Evolutionary conservation across 2,113 vertebrate genomes (phyloP).

Genomic region (Columba livia): DNA sequence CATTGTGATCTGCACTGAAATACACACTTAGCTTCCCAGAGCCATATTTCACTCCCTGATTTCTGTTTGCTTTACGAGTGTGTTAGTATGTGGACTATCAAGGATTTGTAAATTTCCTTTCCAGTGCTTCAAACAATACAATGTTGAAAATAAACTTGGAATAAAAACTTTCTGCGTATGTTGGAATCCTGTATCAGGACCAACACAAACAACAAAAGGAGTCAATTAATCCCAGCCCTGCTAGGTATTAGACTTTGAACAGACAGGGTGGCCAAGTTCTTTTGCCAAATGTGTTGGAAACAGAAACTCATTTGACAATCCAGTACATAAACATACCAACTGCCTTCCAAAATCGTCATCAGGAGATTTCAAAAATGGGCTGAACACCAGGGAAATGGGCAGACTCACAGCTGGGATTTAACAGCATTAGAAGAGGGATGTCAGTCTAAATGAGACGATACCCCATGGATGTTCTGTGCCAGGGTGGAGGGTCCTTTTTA

Average conservation of each 20-base stretch:
- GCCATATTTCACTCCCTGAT: background rate
- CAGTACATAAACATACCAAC: background rate
- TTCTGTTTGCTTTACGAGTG: background rate
- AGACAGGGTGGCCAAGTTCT: constrained; percentile 14
- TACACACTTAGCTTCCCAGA: fast-evolving
- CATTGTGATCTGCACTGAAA: background rate
- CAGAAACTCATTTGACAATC: background rate
- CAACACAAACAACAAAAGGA: constrained; percentile 21
- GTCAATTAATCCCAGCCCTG: background rate
- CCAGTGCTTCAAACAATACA: background rate
- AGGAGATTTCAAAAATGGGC: background rate
- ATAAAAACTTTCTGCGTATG: background rate
- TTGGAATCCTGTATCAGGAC: background rate
- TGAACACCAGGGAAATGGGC: background rate
- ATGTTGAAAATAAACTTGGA: background rate
- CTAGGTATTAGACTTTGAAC: background rate
- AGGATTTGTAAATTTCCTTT: background rate
- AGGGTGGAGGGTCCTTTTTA: background rate
- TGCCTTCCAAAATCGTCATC: background rate
- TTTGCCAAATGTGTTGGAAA: constrained; percentile 40
- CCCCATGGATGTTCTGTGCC: background rate
- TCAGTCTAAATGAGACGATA: background rate
- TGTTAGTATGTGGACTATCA: background rate
- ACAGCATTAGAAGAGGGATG: fast-evolving
- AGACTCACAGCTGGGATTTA: background rate